Conservation (phyloP, 2,797 vertebrate species). For the Malacoraja senta region DNA sequence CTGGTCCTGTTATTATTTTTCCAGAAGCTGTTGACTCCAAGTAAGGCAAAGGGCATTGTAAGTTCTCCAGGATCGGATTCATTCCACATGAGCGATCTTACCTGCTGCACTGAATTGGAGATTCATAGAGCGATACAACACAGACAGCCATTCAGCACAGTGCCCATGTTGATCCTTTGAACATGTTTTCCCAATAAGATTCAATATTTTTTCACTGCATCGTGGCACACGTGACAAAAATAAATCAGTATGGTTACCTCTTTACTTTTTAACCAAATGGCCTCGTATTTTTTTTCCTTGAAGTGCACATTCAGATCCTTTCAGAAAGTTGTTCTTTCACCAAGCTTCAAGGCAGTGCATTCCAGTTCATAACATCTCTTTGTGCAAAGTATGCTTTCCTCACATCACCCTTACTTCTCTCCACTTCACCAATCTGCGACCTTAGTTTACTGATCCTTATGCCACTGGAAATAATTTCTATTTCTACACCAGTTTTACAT, state of each 20-base stretch:
- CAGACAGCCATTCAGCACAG: no score
- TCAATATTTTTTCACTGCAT: no score
- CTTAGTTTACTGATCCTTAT: background rate
- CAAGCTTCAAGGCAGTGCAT: background rate
- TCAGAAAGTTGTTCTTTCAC: background rate
- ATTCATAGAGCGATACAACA: no score
- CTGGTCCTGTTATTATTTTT: background rate
- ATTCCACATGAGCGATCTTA: background rate
- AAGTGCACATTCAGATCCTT: no score
- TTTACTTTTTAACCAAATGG: no score
- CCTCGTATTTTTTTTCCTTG: no score
- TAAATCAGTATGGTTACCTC: no score
- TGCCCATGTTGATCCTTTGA: no score
- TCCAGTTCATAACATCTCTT: background rate
- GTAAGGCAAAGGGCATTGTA: background rate
- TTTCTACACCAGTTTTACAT: background rate
- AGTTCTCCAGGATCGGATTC: background rate
- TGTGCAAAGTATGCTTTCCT: background rate
- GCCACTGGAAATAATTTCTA: no score
- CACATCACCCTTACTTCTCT: background rate
- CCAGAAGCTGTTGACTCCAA: background rate
- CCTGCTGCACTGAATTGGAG: background rate
- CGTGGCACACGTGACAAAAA: no score
- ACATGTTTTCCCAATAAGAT: no score
- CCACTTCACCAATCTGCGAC: background rate